phyloP scores from a whole-genome alignment of 2,797 vertebrate genomes.

The Microctenopoma steveboyesi region DNA sequence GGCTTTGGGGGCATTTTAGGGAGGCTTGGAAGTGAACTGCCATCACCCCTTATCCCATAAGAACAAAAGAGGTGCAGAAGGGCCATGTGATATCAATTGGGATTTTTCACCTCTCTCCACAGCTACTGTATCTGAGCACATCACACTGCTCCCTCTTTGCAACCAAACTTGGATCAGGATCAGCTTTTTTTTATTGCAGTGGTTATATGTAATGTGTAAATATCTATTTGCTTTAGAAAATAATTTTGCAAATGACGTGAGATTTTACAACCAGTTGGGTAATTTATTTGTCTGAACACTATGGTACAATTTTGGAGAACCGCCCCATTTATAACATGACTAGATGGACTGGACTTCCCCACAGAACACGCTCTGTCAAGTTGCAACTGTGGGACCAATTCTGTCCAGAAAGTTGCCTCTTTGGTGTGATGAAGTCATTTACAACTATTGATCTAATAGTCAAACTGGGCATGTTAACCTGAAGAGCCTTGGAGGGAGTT shows the following conservation, averaged over 20 bases:
- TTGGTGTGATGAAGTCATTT: slow-evolving; percentile 84
- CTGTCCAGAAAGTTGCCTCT: slow-evolving; percentile 77
- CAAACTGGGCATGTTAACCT: slow-evolving; percentile 82
- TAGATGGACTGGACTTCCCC: slow-evolving; percentile 40
- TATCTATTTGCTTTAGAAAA: slow-evolving; percentile 15
- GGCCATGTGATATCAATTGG: slow-evolving; percentile 53
- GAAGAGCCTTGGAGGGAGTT: slow-evolving; percentile 80
- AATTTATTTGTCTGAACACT: slow-evolving; percentile 17
- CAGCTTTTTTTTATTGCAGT: slow-evolving; percentile 12
- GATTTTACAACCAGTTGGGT: slow-evolving; percentile 25
- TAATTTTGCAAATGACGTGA: slow-evolving; percentile 32
- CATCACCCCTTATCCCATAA: slow-evolving; percentile 73
- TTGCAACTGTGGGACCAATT: slow-evolving; percentile 76
- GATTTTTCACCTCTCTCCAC: slow-evolving; percentile 59
- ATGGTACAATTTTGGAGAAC: slow-evolving; percentile 19
- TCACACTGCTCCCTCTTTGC: slow-evolving; percentile 1
- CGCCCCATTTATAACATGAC: slow-evolving; percentile 27
- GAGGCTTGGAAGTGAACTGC: slow-evolving; percentile 75
- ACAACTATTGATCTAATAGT: slow-evolving; percentile 86
- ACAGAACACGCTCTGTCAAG: slow-evolving; percentile 46
- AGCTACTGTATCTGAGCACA: slow-evolving; percentile 45
- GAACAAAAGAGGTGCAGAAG: slow-evolving; percentile 78
- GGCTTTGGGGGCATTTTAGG: slow-evolving; percentile 80
- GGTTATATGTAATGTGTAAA: slow-evolving; percentile 4
- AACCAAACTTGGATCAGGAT: slow-evolving; percentile 5